These are phyloP conservation scores for Silurus aristotelis DNA, from an alignment of 2,797 vertebrate species.

Conservation along the genomic window DNA sequence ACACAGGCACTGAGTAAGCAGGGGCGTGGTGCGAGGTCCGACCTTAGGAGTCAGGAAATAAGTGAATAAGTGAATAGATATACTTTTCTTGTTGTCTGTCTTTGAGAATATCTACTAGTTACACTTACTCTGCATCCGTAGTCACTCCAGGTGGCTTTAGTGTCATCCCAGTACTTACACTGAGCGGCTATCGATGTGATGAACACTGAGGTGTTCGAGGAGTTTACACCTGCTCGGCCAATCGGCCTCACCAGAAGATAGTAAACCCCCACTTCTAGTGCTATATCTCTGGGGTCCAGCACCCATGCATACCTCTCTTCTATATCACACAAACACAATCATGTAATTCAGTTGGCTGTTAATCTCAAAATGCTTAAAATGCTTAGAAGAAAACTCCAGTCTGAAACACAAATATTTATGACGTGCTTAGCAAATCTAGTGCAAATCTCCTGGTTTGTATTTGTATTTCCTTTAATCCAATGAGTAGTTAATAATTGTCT, in stretches of 20 bases:
- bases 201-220: constrained; percentile 72
- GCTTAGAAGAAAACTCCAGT: not conserved
- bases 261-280: constrained; percentile 78
- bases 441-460: not conserved
- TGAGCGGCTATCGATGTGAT: constrained; percentile 83
- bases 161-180: constrained; percentile 91
- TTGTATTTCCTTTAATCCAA: no score
- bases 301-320: constrained; percentile 81
- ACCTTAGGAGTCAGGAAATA: constrained; percentile 72
- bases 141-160: constrained; percentile 80
- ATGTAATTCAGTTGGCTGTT: not conserved
- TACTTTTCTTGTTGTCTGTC: not conserved
- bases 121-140: constrained; percentile 85
- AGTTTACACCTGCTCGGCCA: constrained; percentile 71
- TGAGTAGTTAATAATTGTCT: not conserved
- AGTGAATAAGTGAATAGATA: not conserved
- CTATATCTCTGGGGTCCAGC: constrained; percentile 79
- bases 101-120: not conserved
- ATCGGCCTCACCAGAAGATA: constrained; percentile 81
- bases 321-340: constrained; percentile 46
- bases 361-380: not conserved
- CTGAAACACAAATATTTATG: constrained; percentile 4
- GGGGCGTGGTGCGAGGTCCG: constrained; percentile 80
- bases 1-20: constrained; percentile 87
- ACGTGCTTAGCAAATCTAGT: not conserved